Conservation (phyloP, 2,797 vertebrate species). For the Danio albolineatus region DNA sequence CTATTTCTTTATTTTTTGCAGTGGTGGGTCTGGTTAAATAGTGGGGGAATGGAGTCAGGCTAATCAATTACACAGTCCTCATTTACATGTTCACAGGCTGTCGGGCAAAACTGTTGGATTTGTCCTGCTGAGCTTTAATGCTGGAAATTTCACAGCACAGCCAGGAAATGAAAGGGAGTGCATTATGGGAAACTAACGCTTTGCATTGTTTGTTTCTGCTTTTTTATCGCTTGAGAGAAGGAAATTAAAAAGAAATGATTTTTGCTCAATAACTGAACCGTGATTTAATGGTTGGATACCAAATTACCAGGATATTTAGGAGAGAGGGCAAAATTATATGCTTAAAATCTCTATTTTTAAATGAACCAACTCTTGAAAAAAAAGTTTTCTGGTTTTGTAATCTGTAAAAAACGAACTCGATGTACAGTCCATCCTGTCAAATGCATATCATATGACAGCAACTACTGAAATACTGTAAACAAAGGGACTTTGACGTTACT, state of each 20-base stretch:
- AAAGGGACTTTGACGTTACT: no score
- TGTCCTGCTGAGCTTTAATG: slow-evolving; percentile 42
- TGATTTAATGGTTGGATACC: background rate
- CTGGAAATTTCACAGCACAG: slow-evolving; percentile 37
- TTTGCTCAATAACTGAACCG: background rate
- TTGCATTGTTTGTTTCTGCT: background rate
- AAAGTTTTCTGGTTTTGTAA: no score
- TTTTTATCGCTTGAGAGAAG: background rate
- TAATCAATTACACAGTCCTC: slow-evolving; percentile 55
- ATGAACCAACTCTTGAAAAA: no score
- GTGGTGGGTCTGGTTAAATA: slow-evolving; percentile 13
- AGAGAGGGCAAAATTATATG: no score
- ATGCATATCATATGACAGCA: no score
- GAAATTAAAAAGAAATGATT: background rate
- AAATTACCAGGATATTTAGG: no score
- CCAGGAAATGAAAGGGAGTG: slow-evolving; percentile 16
- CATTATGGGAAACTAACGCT: slow-evolving; percentile 7
- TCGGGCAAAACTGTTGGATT: slow-evolving; percentile 54
- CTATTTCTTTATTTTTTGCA: no score
- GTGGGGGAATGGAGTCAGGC: slow-evolving; percentile 36
- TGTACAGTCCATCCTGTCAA: no score
- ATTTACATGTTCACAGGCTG: slow-evolving; percentile 50
- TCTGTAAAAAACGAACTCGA: no score
- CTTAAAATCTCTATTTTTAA: no score
- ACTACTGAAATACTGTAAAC: no score